Evolutionary conservation across 1,140 invertebrate genomes (phyloP).

Genomic region (Mycetomoellerius zeteki): DNA sequence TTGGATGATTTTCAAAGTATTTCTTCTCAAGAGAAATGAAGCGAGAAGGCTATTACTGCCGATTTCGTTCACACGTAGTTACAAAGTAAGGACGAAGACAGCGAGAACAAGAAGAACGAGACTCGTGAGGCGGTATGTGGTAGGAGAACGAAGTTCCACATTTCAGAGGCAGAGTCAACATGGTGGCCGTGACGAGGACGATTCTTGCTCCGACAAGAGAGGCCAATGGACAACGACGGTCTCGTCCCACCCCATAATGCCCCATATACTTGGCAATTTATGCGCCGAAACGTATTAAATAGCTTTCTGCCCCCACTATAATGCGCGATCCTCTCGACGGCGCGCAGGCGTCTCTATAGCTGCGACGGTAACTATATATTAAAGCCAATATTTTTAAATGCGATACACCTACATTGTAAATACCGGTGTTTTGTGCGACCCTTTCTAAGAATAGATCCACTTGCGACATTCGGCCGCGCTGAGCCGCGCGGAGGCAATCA

Average conservation of each 20-base stretch:
- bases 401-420: constrained; percentile 84
- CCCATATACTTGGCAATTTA: constrained; percentile 86
- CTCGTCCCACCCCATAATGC: constrained; percentile 81
- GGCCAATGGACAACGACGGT: constrained; percentile 69
- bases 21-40: background rate
- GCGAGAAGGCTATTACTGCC: constrained; percentile 5
- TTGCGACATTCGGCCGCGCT: constrained; percentile 44
- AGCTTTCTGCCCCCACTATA: constrained; percentile 74
- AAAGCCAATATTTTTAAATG: constrained; percentile 83
- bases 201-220: constrained; percentile 59
- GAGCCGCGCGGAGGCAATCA: constrained; percentile 37
- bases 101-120: constrained; percentile 35
- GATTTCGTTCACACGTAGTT: constrained; percentile 16
- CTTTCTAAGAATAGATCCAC: constrained; percentile 83
- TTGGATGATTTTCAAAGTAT: constrained; percentile 21
- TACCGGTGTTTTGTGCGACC: constrained; percentile 79
- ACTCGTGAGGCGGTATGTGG: constrained; percentile 21
- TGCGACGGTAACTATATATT: constrained; percentile 77
- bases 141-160: constrained; percentile 65
- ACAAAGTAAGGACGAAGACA: constrained; percentile 26
- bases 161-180: constrained; percentile 66
- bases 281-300: constrained; percentile 85
- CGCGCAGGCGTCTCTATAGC: constrained; percentile 21
- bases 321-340: constrained; percentile 72
- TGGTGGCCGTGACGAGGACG: constrained; percentile 74